Evolutionary conservation across 2,888 invertebrate genomes (phyloP).

Genomic region (Callimorpha dominula): DNA sequence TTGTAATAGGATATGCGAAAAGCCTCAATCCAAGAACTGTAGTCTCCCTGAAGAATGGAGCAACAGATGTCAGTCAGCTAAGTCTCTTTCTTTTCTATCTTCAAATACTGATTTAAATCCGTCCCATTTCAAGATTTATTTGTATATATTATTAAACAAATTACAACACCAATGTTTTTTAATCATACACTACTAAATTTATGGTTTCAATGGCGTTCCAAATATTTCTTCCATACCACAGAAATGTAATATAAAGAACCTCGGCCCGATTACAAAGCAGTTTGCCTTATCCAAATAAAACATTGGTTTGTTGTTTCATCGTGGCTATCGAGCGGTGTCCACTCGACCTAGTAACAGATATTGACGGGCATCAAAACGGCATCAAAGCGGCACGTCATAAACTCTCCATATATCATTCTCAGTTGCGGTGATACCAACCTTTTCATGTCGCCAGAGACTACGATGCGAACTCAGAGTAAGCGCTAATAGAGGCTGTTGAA

Average conservation of each 20-base stretch:
- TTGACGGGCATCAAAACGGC: constrained; percentile 61
- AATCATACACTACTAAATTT: no score
- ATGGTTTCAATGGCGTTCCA: no score
- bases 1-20: no score
- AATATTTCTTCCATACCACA: constrained; percentile 11
- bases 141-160: not conserved
- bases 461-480: constrained; percentile 47
- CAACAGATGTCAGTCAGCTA: no score
- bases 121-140: not conserved
- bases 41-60: no score
- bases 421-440: constrained; percentile 63
- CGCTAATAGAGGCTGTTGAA: constrained; percentile 35
- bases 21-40: no score
- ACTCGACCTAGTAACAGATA: constrained; percentile 73
- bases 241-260: constrained; percentile 15
- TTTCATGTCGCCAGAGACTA: constrained; percentile 70
- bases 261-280: constrained; percentile 28
- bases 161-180: not conserved
- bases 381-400: constrained; percentile 73
- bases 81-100: no score
- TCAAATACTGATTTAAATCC: no score
- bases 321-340: constrained; percentile 50
- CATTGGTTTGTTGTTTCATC: constrained; percentile 19
- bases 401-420: constrained; percentile 76
- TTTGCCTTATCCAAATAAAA: constrained; percentile 44